These are phyloP conservation scores for Andrena marginata DNA, from an alignment of 2,888 invertebrate genomes.

Conservation along the genomic window DNA sequence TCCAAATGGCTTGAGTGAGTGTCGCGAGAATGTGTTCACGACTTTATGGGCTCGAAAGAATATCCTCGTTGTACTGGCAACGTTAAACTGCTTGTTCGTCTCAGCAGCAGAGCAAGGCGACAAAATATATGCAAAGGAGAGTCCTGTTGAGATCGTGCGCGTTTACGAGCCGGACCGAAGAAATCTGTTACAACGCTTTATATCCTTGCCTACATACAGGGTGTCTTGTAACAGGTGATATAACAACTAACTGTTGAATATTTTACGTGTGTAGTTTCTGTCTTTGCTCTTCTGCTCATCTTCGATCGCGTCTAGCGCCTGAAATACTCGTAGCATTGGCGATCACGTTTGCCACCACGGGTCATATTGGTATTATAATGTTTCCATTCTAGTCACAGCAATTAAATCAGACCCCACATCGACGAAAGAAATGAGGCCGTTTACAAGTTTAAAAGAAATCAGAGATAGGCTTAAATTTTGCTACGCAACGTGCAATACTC, in stretches of 20 bases:
- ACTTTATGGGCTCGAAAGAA: slow-evolving; percentile 36
- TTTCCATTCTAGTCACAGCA: too few species aligned
- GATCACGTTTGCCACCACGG: too few species aligned
- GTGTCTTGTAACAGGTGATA: slow-evolving; percentile 23
- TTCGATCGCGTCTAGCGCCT: too few species aligned
- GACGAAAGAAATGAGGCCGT: too few species aligned
- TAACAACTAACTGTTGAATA: neutral
- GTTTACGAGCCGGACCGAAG: slow-evolving; percentile 11
- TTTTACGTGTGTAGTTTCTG: too few species aligned
- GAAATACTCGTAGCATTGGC: too few species aligned
- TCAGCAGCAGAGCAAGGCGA: slow-evolving; percentile 27
- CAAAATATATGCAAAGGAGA: slow-evolving; percentile 39
- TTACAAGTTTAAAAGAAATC: too few species aligned
- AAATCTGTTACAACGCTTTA: slow-evolving; percentile 25
- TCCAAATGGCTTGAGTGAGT: slow-evolving; percentile 17
- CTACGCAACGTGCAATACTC: too few species aligned
- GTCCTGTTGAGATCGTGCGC: slow-evolving; percentile 10
- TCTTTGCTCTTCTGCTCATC: too few species aligned
- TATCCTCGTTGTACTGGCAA: slow-evolving; percentile 35
- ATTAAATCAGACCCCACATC: too few species aligned
- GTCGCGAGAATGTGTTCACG: slow-evolving; percentile 1
- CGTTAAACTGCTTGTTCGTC: slow-evolving; percentile 50
- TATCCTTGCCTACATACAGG: slow-evolving; percentile 8
- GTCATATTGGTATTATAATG: too few species aligned
- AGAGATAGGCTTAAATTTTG: too few species aligned